Conservation (phyloP, 2,113 vertebrate genomes). For the Eupsittula cactorum region DNA sequence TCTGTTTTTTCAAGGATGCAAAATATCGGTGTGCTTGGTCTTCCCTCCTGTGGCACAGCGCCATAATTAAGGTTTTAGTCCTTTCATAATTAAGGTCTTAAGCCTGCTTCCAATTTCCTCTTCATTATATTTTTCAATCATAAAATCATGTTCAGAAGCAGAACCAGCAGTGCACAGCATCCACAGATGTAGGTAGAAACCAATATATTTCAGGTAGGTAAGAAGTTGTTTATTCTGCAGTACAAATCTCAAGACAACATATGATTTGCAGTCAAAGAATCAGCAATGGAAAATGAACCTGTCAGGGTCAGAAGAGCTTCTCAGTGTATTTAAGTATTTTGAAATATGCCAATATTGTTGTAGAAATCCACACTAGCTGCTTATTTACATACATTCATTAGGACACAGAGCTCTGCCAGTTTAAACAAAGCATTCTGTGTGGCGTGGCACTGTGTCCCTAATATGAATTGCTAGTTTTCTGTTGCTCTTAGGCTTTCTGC, state of each 20-base stretch:
- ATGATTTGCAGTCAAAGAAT: neutral
- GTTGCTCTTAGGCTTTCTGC: conserved; percentile 47
- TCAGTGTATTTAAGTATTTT: neutral
- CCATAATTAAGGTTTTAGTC: neutral
- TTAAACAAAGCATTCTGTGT: conserved; percentile 56
- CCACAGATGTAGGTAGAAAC: neutral
- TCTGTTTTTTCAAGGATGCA: neutral
- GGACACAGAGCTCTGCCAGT: neutral
- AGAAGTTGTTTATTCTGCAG: neutral
- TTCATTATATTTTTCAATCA: neutral
- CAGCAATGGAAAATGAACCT: neutral
- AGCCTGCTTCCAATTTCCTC: neutral
- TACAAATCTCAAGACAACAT: neutral
- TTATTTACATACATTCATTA: conserved; percentile 18
- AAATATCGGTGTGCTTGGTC: neutral
- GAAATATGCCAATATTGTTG: neutral
- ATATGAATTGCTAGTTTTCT: conserved; percentile 38
- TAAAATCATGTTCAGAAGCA: neutral
- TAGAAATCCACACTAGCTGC: neutral
- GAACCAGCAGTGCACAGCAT: neutral
- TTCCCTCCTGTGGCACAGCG: neutral
- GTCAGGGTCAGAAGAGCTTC: neutral
- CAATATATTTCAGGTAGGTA: neutral
- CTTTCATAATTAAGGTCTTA: neutral
- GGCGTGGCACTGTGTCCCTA: neutral